Evolutionary conservation across 2,888 invertebrate species (phyloP), one percentile per base, ranked within the genome.

Genomic region (Lagria hirta): DNA sequence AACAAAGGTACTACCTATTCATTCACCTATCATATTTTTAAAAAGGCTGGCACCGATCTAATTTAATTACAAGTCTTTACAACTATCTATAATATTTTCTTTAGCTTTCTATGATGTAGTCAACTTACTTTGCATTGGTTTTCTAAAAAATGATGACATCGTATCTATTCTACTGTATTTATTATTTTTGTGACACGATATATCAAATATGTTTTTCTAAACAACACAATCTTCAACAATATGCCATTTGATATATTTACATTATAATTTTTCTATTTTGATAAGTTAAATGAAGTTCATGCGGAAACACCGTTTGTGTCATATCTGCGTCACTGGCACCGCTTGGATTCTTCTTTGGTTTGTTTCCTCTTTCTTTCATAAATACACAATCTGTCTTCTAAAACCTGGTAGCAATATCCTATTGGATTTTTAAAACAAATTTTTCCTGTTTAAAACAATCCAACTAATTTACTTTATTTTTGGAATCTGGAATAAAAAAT

Each of bases 341-440:
- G 23, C 23, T 14, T 15, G 5, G 7, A 13, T 12, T 13, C 8
- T 5, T 14, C 18, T 24, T 17, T 33, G 30, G 64, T 64, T 64
- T 64, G 61, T 64, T 64, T 61, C 63, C 60, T 55, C 60, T 58
- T 58, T 49, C 52, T 53, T 59, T 48, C 48, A 61, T 48, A 64
- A 64, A 64, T 64, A 64, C 61, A 64, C 63, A 62, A 55, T 54
- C 62, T 61, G 63, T 64, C 63, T n/a, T n/a, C n/a, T 60, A 7
- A 58, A 54, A 51, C 55, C 54, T 49, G 52, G 55, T 51, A 54
- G 59, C 59, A 62, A 62, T 58, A 37, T 37, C 43, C 30, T 43
- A 43, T 44, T 43, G 32, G 33, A n/a, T 42, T 47, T 47, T 15
- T 23, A 43, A 37, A 34, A 42, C 34, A 48, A 38, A 28, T 13